These are phyloP conservation scores for Atta colombica DNA, from an alignment of 1,140 invertebrate species.

Conservation along the genomic window DNA sequence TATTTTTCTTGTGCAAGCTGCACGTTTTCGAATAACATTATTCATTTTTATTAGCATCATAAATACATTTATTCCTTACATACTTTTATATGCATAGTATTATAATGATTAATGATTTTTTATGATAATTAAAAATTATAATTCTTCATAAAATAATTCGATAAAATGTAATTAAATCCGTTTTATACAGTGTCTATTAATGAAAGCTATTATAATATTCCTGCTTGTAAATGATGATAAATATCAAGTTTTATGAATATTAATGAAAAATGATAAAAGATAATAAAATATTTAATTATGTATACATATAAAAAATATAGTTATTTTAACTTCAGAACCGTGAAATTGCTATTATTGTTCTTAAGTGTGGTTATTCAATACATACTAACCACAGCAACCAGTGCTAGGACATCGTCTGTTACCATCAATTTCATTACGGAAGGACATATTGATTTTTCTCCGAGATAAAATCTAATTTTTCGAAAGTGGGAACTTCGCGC, in stretches of 20 bases:
- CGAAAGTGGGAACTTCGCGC: background rate
- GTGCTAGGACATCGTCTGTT: constrained; percentile 14
- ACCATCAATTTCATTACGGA: constrained; percentile 27
- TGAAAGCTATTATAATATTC: background rate
- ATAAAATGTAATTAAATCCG: background rate
- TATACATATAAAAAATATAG: background rate
- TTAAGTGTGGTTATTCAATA: background rate
- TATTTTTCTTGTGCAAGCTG: background rate
- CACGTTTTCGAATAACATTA: background rate
- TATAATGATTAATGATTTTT: background rate
- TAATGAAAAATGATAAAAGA: background rate
- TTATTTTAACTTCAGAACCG: background rate
- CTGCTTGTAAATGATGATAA: background rate
- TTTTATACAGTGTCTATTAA: background rate
- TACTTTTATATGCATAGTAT: background rate
- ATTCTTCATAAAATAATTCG: background rate
- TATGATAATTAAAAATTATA: background rate
- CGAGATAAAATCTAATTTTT: constrained; percentile 10
- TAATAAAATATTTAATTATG: background rate
- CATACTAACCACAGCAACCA: constrained; percentile 60
- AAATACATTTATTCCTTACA: background rate
- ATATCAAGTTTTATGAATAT: background rate
- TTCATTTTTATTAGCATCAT: too few species aligned
- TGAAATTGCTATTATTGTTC: background rate
- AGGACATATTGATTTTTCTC: constrained; percentile 53